phyloP scores from a whole-genome alignment of 2,797 vertebrate species.

The Potorous gilbertii region DNA sequence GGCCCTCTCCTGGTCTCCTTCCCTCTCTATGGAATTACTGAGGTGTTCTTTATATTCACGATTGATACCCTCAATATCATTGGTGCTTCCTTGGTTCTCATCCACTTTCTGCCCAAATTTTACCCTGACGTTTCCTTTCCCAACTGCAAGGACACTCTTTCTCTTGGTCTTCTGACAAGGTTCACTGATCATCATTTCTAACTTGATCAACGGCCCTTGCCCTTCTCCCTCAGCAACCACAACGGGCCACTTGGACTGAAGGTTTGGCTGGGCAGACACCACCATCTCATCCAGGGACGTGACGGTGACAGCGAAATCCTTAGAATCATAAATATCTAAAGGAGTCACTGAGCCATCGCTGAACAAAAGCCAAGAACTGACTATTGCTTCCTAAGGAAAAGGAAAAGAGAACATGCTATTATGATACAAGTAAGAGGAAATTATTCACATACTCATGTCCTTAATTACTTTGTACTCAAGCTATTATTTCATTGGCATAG shows the following conservation, averaged over 20 bases:
- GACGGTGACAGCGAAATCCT: constrained; percentile 92
- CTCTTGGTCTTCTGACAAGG: constrained; percentile 97
- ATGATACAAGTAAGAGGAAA: not conserved
- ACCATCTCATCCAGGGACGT: constrained; percentile 93
- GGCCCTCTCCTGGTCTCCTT: constrained; percentile 84
- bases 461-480: not conserved
- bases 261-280: constrained; percentile 89
- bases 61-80: constrained; percentile 84
- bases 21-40: constrained; percentile 86
- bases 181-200: constrained; percentile 96
- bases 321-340: constrained; percentile 94
- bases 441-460: not conserved
- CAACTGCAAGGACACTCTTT: constrained; percentile 93
- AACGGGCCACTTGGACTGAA: constrained; percentile 89
- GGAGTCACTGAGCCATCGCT: constrained; percentile 96
- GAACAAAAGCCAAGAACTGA: constrained; percentile 96
- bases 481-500: not conserved
- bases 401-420: not conserved
- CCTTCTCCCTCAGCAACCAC: constrained; percentile 94
- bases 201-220: constrained; percentile 92
- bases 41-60: constrained; percentile 87
- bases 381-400: constrained; percentile 90
- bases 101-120: constrained; percentile 88
- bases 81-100: constrained; percentile 83
- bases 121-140: constrained; percentile 91